Evolutionary conservation across 1,140 invertebrate genomes (phyloP), one percentile per base, ranked within the genome.

Genomic region (Drosophila saltans): DNA sequence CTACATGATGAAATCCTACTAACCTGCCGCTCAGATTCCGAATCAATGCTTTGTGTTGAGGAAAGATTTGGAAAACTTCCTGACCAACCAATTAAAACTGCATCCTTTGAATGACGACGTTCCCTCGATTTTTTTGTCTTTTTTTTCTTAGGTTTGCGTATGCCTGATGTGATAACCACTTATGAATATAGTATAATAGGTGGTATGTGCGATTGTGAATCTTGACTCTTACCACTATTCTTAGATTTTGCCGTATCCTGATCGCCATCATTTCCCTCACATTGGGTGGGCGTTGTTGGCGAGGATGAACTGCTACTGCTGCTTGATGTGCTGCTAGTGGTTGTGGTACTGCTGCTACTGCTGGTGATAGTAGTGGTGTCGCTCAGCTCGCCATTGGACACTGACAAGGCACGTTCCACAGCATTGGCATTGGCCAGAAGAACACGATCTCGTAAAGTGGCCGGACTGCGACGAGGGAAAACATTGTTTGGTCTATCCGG

Each of bases 11-110:
- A 30, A 30, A 30, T 30, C 21, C 10, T 41, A 39, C 59, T 40
- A 21, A 77, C 83, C 76, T 64, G 55, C 2, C 52, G 16, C 0
- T 88, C 83, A n/a, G 28, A 1, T 21, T 75, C 66, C 3, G 72
- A 82, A 48, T 55, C 77, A 3, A 77, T 16, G 6, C 55, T 68
- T 21, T 71, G 16, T 2, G 63, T 57, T 1, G 70, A 36, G 1
- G 64, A 65, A 0, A 89, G 45, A 43, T 78, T 75, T 0, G 83
- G 83, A 52, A 66, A 80, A 0, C 0, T 6, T 0, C 67, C 80
- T 7, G 21, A 67, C 45, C 59, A 88, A 4, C 83, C 83, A 10
- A 71, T 57, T 2, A 86, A 41, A n/a, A 45, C 61, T 0, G 40
- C 33, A 2, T 86, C 75, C 28, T 66, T 75, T 0, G 75, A 67